Evolutionary conservation across 2,113 vertebrate species (phyloP).

Genomic region (Oreochromis aureus): DNA sequence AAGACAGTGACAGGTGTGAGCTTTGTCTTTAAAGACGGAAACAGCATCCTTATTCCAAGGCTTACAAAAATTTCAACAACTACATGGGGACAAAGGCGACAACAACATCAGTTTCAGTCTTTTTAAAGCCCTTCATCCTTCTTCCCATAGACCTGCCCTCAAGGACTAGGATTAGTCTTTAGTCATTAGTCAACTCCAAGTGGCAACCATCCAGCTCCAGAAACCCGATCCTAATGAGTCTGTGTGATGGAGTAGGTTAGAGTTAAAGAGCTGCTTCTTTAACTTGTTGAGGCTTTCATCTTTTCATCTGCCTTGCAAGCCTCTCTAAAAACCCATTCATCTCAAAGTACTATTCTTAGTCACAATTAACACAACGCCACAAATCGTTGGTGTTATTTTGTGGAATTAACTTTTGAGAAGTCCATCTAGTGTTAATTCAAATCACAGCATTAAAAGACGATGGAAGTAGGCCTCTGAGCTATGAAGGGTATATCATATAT

Average conservation of each 20-base stretch:
- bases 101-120: neutral
- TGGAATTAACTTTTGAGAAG: neutral
- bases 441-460: neutral
- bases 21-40: neutral
- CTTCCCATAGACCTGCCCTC: constrained; percentile 5
- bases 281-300: constrained; percentile 29
- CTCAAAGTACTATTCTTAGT: constrained; percentile 7
- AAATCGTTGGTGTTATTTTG: neutral
- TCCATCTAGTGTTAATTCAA: neutral
- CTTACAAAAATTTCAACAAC: neutral
- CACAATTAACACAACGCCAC: constrained; percentile 11
- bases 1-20: neutral
- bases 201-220: neutral
- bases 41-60: neutral
- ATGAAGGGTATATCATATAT: neutral
- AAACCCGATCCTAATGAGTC: constrained; percentile 34
- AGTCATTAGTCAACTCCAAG: neutral
- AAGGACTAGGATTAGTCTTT: constrained; percentile 35
- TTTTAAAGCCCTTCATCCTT: neutral
- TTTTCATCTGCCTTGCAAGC: constrained; percentile 4
- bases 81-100: neutral
- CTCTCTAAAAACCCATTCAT: constrained; percentile 4
- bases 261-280: constrained; percentile 34
- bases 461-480: neutral
- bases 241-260: constrained; percentile 26